Evolutionary conservation across 2,113 vertebrate genomes (phyloP).

Genomic region (Alouatta palliata): DNA sequence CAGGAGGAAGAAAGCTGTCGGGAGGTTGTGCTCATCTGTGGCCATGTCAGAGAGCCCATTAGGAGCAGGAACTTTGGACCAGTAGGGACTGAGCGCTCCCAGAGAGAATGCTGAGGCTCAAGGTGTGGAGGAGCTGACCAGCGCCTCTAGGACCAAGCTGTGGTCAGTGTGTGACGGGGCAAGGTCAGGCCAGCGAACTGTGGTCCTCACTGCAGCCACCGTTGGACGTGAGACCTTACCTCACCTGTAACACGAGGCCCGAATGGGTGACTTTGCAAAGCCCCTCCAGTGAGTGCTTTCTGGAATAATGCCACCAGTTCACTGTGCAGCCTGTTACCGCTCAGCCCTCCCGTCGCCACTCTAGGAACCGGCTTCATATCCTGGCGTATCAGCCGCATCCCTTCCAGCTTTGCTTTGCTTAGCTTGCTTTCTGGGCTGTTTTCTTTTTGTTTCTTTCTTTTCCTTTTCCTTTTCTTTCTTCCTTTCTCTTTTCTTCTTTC

Average conservation of each 20-base stretch:
- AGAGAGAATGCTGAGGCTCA: background rate
- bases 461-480: too few relatives aligned
- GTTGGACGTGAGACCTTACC: background rate
- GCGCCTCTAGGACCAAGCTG: background rate
- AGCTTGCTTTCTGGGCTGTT: too few relatives aligned
- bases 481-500: too few relatives aligned
- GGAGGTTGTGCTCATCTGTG: background rate
- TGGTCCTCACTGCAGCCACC: background rate
- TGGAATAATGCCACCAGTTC: background rate
- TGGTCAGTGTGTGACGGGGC: background rate
- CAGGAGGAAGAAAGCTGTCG: too few relatives aligned
- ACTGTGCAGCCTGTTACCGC: too few relatives aligned
- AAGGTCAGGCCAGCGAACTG: background rate
- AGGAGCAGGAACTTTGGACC: background rate
- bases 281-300: background rate
- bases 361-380: background rate
- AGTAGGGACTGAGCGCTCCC: background rate
- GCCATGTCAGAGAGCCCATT: background rate
- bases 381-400: background rate
- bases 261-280: background rate
- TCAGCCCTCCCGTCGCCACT: background rate
- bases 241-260: background rate
- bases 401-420: background rate
- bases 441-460: too few relatives aligned
- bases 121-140: too few relatives aligned